Evolutionary conservation across 2,888 invertebrate genomes (phyloP).

Genomic region (Pachliopta kotzebuea): DNA sequence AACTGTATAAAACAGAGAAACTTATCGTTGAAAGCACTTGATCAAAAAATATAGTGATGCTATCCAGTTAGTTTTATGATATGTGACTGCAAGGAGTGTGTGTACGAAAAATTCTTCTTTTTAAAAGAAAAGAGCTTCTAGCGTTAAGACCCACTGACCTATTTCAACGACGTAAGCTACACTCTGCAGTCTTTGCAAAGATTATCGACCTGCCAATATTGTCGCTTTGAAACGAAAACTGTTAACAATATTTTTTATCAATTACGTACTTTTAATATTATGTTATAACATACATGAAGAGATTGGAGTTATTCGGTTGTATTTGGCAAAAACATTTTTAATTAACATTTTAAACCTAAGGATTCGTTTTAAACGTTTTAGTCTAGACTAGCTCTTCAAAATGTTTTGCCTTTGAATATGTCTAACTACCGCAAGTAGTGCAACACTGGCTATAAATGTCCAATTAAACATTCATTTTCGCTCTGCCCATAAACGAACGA

Average conservation of each 20-base stretch:
- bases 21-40: background rate
- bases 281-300: too few species aligned
- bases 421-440: conserved; percentile 5
- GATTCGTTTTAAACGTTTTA: background rate
- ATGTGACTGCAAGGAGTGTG: background rate
- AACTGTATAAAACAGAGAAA: too few species aligned
- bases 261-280: background rate
- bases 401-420: conserved; percentile 7
- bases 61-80: background rate
- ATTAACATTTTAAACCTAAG: background rate
- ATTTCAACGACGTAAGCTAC: conserved; percentile 25
- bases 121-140: conserved; percentile 17
- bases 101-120: conserved; percentile 2
- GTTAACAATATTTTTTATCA: background rate
- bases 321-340: background rate
- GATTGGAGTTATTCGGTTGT: background rate
- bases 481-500: conserved; percentile 7
- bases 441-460: conserved; percentile 13
- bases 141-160: conserved; percentile 27
- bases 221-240: conserved; percentile 18
- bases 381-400: conserved; percentile 4
- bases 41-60: background rate
- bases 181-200: conserved; percentile 28
- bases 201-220: conserved; percentile 28
- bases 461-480: conserved; percentile 24